phyloP scores from a whole-genome alignment of 2,888 invertebrate species.

The Saturnia japonica region DNA sequence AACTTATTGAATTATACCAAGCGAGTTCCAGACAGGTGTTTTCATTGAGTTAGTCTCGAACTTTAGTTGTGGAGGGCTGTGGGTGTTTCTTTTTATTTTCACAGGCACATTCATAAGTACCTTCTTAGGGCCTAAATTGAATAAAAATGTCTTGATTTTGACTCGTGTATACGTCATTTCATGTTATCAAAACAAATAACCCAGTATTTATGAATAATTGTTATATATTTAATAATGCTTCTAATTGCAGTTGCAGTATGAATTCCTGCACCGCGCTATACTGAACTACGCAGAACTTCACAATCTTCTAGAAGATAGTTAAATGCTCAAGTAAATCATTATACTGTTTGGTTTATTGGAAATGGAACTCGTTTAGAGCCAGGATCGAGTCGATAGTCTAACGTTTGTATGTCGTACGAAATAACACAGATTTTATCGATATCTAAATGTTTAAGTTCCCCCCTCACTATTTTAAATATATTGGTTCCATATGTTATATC shows the following conservation, averaged over 20 bases:
- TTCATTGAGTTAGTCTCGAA: too few relatives aligned
- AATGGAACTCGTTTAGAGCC: neutral
- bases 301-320: slow-evolving; percentile 85
- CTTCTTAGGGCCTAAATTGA: too few relatives aligned
- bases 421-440: neutral
- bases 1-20: too few relatives aligned
- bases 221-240: slow-evolving; percentile 13
- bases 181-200: neutral
- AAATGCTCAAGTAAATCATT: slow-evolving; percentile 40
- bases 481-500: neutral
- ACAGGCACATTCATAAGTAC: too few relatives aligned
- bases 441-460: neutral
- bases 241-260: slow-evolving; percentile 91
- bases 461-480: neutral
- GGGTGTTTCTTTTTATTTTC: too few relatives aligned
- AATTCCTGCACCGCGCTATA: slow-evolving; percentile 95
- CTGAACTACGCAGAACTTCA: slow-evolving; percentile 94
- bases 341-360: neutral
- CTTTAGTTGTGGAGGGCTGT: too few relatives aligned
- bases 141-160: too few relatives aligned
- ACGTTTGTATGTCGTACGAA: neutral
- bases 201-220: neutral
- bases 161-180: neutral
- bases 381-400: neutral
- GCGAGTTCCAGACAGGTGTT: too few relatives aligned